phyloP scores from a whole-genome alignment of 2,113 vertebrate species.

The Benitochromis conjunctus region DNA sequence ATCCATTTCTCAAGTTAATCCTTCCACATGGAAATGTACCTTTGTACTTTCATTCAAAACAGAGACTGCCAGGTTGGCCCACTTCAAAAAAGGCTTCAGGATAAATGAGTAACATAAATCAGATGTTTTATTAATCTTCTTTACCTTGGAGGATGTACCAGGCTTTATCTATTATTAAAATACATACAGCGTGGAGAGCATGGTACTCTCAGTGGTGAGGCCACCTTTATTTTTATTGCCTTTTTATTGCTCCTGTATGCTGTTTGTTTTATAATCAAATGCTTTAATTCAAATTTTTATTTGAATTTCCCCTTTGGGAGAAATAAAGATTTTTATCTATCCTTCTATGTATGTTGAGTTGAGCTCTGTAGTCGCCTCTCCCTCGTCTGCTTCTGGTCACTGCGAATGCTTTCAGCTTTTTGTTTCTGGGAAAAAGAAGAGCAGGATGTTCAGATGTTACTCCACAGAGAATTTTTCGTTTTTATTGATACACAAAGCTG shows the following conservation, averaged over 20 bases:
- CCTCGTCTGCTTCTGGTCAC: not conserved
- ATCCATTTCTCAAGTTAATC: not conserved
- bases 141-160: not conserved
- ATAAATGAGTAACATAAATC: not conserved
- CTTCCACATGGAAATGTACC: not conserved
- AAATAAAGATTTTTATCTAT: not conserved
- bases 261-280: not conserved
- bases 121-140: not conserved
- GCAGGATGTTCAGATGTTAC: not conserved
- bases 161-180: not conserved
- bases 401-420: accelerated
- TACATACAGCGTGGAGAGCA: not conserved
- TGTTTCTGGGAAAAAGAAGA: not conserved
- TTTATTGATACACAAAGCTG: not conserved
- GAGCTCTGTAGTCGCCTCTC: not conserved
- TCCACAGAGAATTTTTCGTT: not conserved
- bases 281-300: not conserved
- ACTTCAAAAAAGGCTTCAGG: not conserved
- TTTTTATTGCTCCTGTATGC: not conserved
- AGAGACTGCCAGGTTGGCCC: not conserved
- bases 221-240: not conserved
- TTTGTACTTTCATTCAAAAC: not conserved
- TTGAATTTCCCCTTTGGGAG: not conserved
- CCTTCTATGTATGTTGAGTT: not conserved
- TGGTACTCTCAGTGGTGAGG: not conserved